Evolutionary conservation across 2,797 vertebrate species (phyloP).

Genomic region (Cossypha caffra): DNA sequence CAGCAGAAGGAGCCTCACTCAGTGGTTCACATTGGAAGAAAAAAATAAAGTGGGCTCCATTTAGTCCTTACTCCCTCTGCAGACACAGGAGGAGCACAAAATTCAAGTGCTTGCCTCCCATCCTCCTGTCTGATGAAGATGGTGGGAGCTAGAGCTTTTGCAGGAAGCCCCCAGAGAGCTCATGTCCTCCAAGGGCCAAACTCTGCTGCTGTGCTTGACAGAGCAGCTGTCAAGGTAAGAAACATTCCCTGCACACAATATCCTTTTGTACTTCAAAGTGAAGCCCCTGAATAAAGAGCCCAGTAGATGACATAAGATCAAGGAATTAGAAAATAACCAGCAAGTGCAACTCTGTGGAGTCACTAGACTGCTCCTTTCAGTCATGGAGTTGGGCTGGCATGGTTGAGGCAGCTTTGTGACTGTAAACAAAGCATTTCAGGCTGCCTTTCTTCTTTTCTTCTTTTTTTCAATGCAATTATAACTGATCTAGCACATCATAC

Average conservation of each 20-base stretch:
- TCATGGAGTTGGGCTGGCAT: background rate
- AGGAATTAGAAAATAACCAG: background rate
- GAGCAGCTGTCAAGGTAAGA: background rate
- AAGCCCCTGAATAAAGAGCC: background rate
- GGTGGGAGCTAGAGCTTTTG: rapidly evolving
- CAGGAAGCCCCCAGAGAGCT: background rate
- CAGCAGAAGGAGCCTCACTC: background rate
- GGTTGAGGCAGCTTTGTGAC: background rate
- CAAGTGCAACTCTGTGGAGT: background rate
- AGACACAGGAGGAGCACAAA: background rate
- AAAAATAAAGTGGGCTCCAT: background rate
- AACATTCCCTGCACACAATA: background rate
- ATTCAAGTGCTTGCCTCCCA: background rate
- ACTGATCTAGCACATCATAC: background rate
- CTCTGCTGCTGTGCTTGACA: background rate
- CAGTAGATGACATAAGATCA: background rate
- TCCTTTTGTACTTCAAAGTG: background rate
- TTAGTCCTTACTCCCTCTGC: background rate
- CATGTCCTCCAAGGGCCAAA: background rate
- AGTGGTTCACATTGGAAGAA: background rate
- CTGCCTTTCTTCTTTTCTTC: background rate
- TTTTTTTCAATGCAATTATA: background rate
- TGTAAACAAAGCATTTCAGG: background rate
- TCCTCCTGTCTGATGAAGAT: background rate
- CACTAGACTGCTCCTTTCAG: background rate